phyloP scores from a whole-genome alignment of 1,140 invertebrate species.

The Pachypsylla venusta region DNA sequence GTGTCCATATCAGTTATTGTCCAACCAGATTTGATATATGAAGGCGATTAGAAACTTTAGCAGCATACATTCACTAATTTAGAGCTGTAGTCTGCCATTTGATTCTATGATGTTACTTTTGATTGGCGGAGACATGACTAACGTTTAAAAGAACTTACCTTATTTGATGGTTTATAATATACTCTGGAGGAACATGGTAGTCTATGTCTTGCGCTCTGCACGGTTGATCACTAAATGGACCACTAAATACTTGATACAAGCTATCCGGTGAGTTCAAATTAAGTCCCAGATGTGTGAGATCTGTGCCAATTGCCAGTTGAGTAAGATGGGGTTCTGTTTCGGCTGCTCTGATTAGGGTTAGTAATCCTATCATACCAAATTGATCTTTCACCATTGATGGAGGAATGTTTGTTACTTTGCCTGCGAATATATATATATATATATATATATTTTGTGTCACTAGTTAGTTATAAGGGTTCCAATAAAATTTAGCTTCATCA shows the following conservation, averaged over 20 bases:
- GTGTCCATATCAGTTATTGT: too few species aligned
- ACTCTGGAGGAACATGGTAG: conserved; percentile 96
- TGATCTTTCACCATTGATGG: conserved; percentile 97
- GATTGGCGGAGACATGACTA: too few species aligned
- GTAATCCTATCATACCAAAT: conserved; percentile 94
- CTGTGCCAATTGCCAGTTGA: conserved; percentile 87
- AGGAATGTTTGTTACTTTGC: conserved; percentile 94
- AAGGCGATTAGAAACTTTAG: too few species aligned
- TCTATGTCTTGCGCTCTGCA: conserved; percentile 98
- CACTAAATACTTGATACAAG: conserved; percentile 91
- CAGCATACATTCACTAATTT: too few species aligned
- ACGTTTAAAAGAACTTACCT: too few species aligned
- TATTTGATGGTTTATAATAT: conserved; percentile 85
- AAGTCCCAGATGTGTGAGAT: conserved; percentile 89
- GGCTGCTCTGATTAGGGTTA: conserved; percentile 93
- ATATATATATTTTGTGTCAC: too few species aligned
- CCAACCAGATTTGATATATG: too few species aligned
- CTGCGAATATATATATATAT: conserved; percentile 34
- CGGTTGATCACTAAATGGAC: conserved; percentile 93
- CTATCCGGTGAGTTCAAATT: conserved; percentile 97
- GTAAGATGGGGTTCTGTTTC: conserved; percentile 93
- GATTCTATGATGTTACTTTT: too few species aligned
- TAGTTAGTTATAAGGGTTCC: too few species aligned
- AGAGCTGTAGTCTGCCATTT: too few species aligned
- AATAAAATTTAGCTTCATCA: too few species aligned